Evolutionary conservation across 1,140 invertebrate genomes (phyloP), one percentile per base, ranked within the genome.

Genomic region (Augochlora pura): DNA sequence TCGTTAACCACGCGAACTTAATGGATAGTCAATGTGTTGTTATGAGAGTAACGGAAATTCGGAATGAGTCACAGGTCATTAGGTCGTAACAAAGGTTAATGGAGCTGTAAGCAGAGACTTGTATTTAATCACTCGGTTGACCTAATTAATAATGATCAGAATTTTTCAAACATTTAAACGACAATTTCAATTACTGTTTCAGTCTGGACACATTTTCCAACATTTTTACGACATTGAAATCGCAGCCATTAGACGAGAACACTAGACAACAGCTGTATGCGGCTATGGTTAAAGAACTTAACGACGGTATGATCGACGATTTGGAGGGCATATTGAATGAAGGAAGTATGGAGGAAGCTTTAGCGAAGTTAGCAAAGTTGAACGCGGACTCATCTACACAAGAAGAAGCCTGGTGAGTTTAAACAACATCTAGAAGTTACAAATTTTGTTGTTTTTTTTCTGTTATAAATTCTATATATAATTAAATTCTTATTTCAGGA

Each of bases 161-260:
- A 27, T 16, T 62, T 62, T 32, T 12, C 27, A 46, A 27, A 68
- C 59, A 18, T 46, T 42, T 25, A 8, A 38, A 62, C 0, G 2
- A 3, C 16, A 21, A 38, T 12, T 3, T 27, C 52, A 54, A 54
- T 60, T 70, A 72, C 64, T 57, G 9, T 88, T 90, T 32, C 72
- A 91, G 90, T 21, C 70, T 88, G 46, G 80, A 88, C 4, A 81
- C 81, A 14, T 91, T 91, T 27, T 46, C 69, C 2, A 49, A 90
- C 18, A 87, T 78, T 16, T 77, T 90, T 7, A 86, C 81, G 10
- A 72, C 86, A 16, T 52, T 91, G 10, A 84, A 89, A n/a, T 71
- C 69, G 1, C 86, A 88, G 10, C 71, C 80, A 32, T 32, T 32
- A 4, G 32, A 32, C 32, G 32, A 32, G 8, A 73, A 27, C 0